phyloP scores from a whole-genome alignment of 1,140 invertebrate genomes.

The Ooceraea biroi region DNA sequence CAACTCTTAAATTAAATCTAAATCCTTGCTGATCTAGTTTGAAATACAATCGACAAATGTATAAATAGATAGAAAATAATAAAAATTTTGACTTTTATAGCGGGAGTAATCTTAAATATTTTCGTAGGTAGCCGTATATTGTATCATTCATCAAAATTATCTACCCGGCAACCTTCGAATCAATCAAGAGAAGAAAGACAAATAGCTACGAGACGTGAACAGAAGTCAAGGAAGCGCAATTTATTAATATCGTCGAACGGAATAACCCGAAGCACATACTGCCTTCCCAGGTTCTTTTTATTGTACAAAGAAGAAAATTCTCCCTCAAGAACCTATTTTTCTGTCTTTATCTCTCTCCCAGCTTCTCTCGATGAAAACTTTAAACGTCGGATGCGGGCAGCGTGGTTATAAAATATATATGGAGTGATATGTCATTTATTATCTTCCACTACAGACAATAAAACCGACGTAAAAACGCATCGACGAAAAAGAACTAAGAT shows the following conservation, averaged over 20 bases:
- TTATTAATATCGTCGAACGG: conserved; percentile 1
- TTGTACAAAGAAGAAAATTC: background rate
- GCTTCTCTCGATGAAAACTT: conserved; percentile 21
- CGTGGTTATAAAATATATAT: conserved; percentile 44
- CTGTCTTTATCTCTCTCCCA: conserved; percentile 16
- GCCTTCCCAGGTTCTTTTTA: background rate
- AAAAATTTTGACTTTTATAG: no score
- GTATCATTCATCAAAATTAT: background rate
- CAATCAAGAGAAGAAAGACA: background rate
- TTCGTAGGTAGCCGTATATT: background rate
- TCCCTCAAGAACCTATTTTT: background rate
- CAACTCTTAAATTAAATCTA: no score
- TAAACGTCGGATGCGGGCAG: background rate
- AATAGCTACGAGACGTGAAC: background rate
- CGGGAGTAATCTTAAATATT: background rate
- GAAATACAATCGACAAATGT: no score
- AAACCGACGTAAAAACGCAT: background rate
- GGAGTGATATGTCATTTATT: conserved; percentile 50
- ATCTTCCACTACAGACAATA: conserved; percentile 37
- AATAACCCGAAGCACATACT: background rate
- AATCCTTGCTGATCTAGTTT: no score
- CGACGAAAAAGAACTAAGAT: conserved; percentile 5
- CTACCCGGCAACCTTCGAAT: background rate
- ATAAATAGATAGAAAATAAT: no score
- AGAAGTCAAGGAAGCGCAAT: background rate